Evolutionary conservation across 2,888 invertebrate genomes (phyloP).

Genomic region (Hoplodrina ambigua): DNA sequence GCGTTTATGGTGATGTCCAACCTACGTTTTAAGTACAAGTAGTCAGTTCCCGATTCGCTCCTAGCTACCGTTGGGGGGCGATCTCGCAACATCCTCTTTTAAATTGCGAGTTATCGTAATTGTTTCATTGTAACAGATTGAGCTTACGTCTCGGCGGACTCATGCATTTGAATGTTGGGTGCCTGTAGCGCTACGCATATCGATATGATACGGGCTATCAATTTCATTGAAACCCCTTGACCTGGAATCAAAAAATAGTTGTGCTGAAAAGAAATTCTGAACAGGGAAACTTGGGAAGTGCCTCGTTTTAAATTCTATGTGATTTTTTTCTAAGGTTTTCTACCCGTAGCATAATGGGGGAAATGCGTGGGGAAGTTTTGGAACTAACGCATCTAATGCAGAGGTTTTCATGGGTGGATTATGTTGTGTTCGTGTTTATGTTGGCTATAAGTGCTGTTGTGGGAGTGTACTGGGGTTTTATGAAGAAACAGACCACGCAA

Average conservation of each 20-base stretch:
- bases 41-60: constrained; percentile 81
- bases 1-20: constrained; percentile 42
- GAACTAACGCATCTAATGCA: constrained; percentile 90
- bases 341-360: constrained; percentile 71
- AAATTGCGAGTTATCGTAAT: constrained; percentile 91
- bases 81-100: constrained; percentile 90
- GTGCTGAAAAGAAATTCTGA: neutral
- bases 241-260: constrained; percentile 10
- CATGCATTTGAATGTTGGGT: constrained; percentile 77
- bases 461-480: constrained; percentile 95
- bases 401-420: constrained; percentile 93
- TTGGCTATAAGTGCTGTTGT: constrained; percentile 94
- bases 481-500: constrained; percentile 91
- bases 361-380: constrained; percentile 78
- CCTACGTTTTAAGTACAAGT: constrained; percentile 60
- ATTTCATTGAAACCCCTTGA: constrained; percentile 31
- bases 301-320: constrained; percentile 35
- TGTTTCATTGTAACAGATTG: constrained; percentile 89
- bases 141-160: constrained; percentile 74
- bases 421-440: constrained; percentile 94
- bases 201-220: constrained; percentile 50
- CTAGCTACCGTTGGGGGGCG: constrained; percentile 80
- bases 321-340: constrained; percentile 20
- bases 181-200: constrained; percentile 65
- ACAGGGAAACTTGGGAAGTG: constrained; percentile 11